phyloP scores from a whole-genome alignment of 2,888 invertebrate species.

The Nemapogon koenigi region DNA sequence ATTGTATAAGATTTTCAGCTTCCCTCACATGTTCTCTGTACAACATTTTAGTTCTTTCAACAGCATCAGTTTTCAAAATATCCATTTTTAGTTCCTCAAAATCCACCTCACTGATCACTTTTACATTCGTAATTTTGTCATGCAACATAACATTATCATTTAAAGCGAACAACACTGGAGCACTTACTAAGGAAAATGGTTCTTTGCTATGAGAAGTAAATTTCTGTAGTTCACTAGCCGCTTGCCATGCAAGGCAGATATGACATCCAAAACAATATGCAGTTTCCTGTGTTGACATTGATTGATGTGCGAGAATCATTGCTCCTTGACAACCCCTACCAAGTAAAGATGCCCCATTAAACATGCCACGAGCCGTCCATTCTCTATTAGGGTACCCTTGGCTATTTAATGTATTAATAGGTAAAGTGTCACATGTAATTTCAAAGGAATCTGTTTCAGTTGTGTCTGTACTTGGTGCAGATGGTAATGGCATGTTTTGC shows the following conservation, averaged over 20 bases:
- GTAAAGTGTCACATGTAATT: constrained; percentile 40
- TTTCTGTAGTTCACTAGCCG: constrained; percentile 47
- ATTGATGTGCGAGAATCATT: constrained; percentile 74
- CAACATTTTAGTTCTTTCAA: constrained; percentile 37
- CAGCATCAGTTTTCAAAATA: constrained; percentile 39
- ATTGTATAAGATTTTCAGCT: constrained; percentile 33
- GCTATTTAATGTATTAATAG: constrained; percentile 37
- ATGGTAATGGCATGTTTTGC: constrained; percentile 77
- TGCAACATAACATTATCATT: constrained; percentile 75
- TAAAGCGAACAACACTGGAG: constrained; percentile 84
- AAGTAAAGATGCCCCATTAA: constrained; percentile 69
- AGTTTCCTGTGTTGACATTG: constrained; percentile 68
- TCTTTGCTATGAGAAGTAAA: constrained; percentile 62
- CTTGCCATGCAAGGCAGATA: constrained; percentile 83
- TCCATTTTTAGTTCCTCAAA: constrained; percentile 55
- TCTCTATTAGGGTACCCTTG: constrained; percentile 68
- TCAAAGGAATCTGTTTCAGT: constrained; percentile 28
- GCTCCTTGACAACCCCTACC: constrained; percentile 86
- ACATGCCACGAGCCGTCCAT: constrained; percentile 75
- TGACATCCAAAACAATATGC: constrained; percentile 84
- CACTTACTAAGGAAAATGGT: constrained; percentile 74
- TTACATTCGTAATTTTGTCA: constrained; percentile 53
- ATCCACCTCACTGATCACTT: constrained; percentile 65
- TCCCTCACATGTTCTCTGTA: constrained; percentile 36
- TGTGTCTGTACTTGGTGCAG: constrained; percentile 45